A percentile compares a stretch with the other conserved stretches of the same genome.
Evolutionary conservation across 2,888 invertebrate genomes (phyloP).

Genomic region (Fragum sueziense): DNA sequence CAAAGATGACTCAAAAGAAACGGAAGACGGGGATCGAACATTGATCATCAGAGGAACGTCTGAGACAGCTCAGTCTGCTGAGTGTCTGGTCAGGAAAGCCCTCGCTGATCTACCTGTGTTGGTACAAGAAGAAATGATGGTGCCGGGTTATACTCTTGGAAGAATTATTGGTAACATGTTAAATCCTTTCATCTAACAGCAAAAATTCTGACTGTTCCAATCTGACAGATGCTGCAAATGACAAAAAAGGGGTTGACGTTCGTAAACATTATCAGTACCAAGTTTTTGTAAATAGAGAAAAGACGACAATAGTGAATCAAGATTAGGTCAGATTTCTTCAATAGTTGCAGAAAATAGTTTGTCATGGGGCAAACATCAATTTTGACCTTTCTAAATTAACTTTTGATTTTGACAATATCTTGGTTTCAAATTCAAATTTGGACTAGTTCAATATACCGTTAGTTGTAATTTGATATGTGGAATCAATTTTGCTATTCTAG

Average conservation of each 20-base stretch:
- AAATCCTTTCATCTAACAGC: no score
- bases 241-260: not conserved
- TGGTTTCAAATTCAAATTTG: not conserved
- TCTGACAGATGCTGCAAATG: not conserved
- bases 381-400: not conserved
- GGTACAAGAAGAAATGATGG: slow-evolving; percentile 87
- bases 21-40: slow-evolving; percentile 84
- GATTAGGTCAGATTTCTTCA: no score
- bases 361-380: not conserved
- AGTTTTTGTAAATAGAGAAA: not conserved
- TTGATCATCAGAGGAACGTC: slow-evolving; percentile 89
- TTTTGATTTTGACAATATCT: not conserved
- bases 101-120: slow-evolving; percentile 88
- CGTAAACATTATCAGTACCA: not conserved
- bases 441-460: not conserved
- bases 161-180: slow-evolving; percentile 87
- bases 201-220: no score
- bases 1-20: slow-evolving; percentile 81
- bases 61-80: slow-evolving; percentile 88
- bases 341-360: no score
- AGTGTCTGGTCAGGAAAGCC: slow-evolving; percentile 87
- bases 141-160: slow-evolving; percentile 87
- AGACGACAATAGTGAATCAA: no score
- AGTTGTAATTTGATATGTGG: not conserved
- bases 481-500: slow-evolving; percentile 53